phyloP scores from a whole-genome alignment of 2,888 invertebrate genomes.

The Pyrgus malvae region DNA sequence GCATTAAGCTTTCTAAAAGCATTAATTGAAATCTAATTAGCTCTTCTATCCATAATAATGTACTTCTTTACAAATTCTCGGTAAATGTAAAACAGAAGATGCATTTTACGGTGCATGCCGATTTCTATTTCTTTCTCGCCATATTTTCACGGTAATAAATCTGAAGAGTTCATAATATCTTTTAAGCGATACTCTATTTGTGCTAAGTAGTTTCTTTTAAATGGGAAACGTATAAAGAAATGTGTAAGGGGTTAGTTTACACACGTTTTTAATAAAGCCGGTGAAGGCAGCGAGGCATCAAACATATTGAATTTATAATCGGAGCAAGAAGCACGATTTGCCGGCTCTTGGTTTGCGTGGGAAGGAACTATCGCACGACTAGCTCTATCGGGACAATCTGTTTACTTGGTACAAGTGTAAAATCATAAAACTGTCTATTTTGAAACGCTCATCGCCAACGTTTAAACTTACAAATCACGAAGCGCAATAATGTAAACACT shows the following conservation, averaged over 20 bases:
- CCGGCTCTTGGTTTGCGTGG: constrained; percentile 65
- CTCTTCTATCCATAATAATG: too few relatives aligned
- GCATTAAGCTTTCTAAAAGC: too few relatives aligned
- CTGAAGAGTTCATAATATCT: background rate
- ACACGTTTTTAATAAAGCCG: constrained; percentile 60
- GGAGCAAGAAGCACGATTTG: constrained; percentile 69
- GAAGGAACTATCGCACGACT: constrained; percentile 58
- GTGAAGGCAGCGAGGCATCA: constrained; percentile 70
- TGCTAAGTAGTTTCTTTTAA: constrained; percentile 10
- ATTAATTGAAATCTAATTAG: too few relatives aligned
- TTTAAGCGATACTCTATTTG: background rate
- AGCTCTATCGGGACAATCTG: constrained; percentile 32
- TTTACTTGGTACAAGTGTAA: constrained; percentile 7
- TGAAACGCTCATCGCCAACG: background rate
- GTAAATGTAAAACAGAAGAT: too few relatives aligned
- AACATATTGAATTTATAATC: constrained; percentile 66
- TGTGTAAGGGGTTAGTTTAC: constrained; percentile 46
- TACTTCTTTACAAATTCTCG: too few relatives aligned
- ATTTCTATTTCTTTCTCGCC: background rate
- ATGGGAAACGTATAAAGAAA: constrained; percentile 30
- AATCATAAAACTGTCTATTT: background rate
- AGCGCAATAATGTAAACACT: background rate
- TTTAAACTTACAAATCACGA: background rate
- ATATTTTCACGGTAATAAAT: constrained; percentile 4
- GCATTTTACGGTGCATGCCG: background rate